phyloP scores from a whole-genome alignment of 64 coral and sea anemone species.

The Acropora tenuis region DNA sequence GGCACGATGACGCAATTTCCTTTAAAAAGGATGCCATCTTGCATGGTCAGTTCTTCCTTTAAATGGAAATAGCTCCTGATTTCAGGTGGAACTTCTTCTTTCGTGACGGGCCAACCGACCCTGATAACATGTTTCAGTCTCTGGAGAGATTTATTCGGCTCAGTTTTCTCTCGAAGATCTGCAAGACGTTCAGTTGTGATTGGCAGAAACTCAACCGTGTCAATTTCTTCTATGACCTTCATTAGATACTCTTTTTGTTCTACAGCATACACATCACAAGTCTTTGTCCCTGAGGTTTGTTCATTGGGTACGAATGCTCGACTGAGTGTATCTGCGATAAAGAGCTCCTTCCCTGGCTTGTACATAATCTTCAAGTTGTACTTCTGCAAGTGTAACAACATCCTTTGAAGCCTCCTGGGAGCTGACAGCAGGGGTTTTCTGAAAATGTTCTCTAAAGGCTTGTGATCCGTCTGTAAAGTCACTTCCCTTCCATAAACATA shows the following conservation, averaged over 20 bases:
- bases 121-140: not conserved
- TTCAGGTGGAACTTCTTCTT: slow-evolving; percentile 18
- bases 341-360: slow-evolving; percentile 40
- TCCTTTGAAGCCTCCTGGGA: too few relatives aligned
- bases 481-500: too few relatives aligned
- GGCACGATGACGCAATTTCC: slow-evolving; percentile 33
- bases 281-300: slow-evolving; percentile 10
- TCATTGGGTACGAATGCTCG: slow-evolving; percentile 47
- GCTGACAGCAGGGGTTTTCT: too few relatives aligned
- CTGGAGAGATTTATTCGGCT: slow-evolving; percentile 1
- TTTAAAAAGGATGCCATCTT: slow-evolving; percentile 46
- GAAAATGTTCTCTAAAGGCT: too few relatives aligned
- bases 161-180: slow-evolving; percentile 5
- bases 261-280: slow-evolving; percentile 13
- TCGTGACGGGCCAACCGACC: not conserved
- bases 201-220: slow-evolving; percentile 40
- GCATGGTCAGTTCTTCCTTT: slow-evolving; percentile 36
- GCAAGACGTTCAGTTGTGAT: slow-evolving; percentile 24
- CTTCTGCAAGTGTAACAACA: slow-evolving; percentile 47
- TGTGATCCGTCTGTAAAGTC: not conserved
- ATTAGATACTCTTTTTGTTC: slow-evolving; percentile 22
- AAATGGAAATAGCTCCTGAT: slow-evolving; percentile 19
- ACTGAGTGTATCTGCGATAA: slow-evolving; percentile 61
- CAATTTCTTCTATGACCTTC: slow-evolving; percentile 37
- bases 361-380: slow-evolving; percentile 45